Conservation (phyloP, 37 sponge, comb jelly and placozoan genomes). For the Chondrosia reniformis region DNA sequence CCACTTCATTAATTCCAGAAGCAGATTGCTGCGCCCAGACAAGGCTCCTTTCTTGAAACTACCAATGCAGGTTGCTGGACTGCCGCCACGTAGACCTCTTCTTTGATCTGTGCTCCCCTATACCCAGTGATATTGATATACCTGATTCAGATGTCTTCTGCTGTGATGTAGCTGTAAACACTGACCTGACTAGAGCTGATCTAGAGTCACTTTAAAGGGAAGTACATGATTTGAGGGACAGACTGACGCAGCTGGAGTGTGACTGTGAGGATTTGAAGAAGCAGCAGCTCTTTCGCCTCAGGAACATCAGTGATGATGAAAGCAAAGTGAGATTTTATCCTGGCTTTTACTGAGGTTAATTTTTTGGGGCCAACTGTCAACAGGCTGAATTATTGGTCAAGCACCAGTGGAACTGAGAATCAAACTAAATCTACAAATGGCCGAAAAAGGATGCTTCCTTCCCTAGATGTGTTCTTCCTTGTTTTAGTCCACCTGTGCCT, state of each 20-base stretch:
- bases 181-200: background rate
- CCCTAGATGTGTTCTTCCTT: constrained; percentile 41
- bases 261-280: background rate
- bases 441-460: constrained; percentile 15
- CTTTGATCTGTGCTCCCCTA: background rate
- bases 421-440: background rate
- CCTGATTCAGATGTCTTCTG: background rate
- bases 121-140: background rate
- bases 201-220: background rate
- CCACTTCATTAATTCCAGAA: constrained; percentile 17
- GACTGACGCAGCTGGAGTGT: background rate
- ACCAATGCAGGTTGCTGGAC: constrained; percentile 7
- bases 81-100: constrained; percentile 8
- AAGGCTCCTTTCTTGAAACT: constrained; percentile 22
- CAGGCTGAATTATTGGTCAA: constrained; percentile 27
- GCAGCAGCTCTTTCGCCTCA: background rate
- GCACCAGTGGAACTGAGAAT: background rate
- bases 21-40: background rate
- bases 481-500: constrained; percentile 23
- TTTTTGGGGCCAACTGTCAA: constrained; percentile 32
- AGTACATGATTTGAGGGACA: background rate
- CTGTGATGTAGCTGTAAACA: background rate
- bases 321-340: constrained; percentile 42
- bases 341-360: constrained; percentile 32
- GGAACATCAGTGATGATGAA: constrained; percentile 26